Percentiles rank a stretch among this genome's conserved stretches.
Evolutionary conservation across 2,113 vertebrate genomes (phyloP).

Genomic region (Malurus elegans): DNA sequence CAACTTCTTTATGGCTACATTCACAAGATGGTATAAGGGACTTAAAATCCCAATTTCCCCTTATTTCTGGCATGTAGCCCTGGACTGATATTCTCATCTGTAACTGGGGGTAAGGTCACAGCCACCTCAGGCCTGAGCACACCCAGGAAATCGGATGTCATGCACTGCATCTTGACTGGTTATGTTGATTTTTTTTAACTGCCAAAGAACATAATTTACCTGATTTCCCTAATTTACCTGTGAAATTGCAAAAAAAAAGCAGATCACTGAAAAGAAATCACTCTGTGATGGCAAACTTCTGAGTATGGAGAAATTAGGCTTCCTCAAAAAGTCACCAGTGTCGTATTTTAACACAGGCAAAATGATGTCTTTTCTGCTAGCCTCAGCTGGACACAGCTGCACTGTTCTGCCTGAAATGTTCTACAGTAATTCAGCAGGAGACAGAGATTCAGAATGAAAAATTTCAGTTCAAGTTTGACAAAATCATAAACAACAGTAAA

Average conservation of each 20-base stretch:
- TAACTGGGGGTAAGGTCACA: neutral
- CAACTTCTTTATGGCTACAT: neutral
- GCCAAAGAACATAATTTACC: neutral
- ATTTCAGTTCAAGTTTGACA: neutral
- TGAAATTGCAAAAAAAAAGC: neutral
- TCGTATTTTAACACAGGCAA: neutral
- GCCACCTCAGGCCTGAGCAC: neutral
- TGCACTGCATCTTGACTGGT: neutral
- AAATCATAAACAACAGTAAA: slow-evolving; percentile 11
- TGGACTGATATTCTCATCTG: neutral
- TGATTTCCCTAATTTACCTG: neutral
- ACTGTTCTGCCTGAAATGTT: neutral
- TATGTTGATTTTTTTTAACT: neutral
- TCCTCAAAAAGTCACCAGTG: neutral
- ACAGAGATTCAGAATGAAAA: neutral
- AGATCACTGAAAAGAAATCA: neutral
- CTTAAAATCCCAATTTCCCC: neutral
- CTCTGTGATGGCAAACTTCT: fast-evolving
- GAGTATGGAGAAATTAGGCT: neutral
- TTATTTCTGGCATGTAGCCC: neutral
- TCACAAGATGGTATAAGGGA: fast-evolving
- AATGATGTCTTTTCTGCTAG: neutral
- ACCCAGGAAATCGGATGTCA: fast-evolving
- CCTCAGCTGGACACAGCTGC: neutral
- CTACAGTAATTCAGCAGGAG: neutral